Percentiles rank a stretch among this genome's conserved stretches.
phyloP scores from a whole-genome alignment of 2,797 vertebrate species.

The Tamandua tetradactyla region DNA sequence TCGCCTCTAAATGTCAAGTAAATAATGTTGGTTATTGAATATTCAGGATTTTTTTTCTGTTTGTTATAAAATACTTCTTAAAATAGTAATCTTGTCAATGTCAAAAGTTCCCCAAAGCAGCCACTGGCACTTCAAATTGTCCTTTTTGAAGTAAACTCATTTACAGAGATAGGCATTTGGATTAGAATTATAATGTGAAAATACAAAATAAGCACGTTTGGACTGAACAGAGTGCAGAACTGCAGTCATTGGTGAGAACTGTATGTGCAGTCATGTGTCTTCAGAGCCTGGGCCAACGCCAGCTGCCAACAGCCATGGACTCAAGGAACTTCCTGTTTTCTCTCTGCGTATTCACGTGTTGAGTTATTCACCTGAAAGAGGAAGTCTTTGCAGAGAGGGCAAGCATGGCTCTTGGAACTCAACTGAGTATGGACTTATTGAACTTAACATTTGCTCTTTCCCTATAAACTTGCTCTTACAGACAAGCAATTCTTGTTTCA shows the following conservation, averaged over 20 bases:
- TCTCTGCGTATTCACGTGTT: too few relatives aligned
- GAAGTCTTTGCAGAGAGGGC: background rate
- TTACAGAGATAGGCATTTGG: background rate
- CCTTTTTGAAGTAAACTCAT: background rate
- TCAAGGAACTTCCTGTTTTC: background rate
- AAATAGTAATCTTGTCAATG: background rate
- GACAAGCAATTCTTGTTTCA: background rate
- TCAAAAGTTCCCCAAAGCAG: background rate
- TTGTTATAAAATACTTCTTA: background rate
- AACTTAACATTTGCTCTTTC: background rate
- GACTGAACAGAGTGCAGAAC: background rate
- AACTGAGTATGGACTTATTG: background rate
- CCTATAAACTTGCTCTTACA: too few relatives aligned
- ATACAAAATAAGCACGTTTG: background rate
- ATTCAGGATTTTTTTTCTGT: background rate
- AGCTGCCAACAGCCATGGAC: background rate
- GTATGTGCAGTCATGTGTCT: rapidly evolving
- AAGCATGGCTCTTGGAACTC: too few relatives aligned
- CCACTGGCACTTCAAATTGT: background rate
- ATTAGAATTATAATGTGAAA: background rate
- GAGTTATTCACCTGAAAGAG: background rate
- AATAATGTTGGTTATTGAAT: background rate
- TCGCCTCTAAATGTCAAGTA: background rate
- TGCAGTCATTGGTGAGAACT: background rate
- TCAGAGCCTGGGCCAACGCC: background rate